Evolutionary conservation across 2,797 vertebrate genomes (phyloP).

Genomic region (Fundulus diaphanus): DNA sequence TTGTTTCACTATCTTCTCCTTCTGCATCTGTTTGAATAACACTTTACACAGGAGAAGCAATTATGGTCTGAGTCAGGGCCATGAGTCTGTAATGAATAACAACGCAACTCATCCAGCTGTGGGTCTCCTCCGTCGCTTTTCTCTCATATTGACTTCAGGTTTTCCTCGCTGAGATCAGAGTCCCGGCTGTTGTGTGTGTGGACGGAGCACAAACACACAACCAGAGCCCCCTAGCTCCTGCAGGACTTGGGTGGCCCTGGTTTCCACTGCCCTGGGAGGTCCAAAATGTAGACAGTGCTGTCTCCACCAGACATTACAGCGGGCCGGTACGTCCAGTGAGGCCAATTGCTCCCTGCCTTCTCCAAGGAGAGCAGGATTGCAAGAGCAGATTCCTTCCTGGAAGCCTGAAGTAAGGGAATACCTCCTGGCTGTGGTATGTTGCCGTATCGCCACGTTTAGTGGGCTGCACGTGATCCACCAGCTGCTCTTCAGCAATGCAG

Average conservation of each 20-base stretch:
- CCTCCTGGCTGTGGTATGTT: conserved; percentile 50
- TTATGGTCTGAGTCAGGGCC: conserved; percentile 62
- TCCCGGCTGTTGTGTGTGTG: conserved; percentile 43
- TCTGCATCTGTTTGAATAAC: conserved; percentile 49
- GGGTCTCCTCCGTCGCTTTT: conserved; percentile 51
- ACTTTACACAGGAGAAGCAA: conserved; percentile 39
- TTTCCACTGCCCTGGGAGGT: conserved; percentile 74
- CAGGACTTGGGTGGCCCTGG: conserved; percentile 74
- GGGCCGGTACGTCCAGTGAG: conserved; percentile 66
- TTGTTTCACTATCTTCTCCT: conserved; percentile 59
- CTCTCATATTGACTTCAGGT: conserved; percentile 71
- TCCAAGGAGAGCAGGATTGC: conserved; percentile 53
- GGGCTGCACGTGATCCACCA: conserved; percentile 46
- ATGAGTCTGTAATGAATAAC: conserved; percentile 61
- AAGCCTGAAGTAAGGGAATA: conserved; percentile 60
- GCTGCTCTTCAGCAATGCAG: conserved; percentile 47
- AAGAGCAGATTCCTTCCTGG: conserved; percentile 63
- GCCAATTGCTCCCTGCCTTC: conserved; percentile 71
- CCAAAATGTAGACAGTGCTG: conserved; percentile 60
- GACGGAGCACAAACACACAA: conserved; percentile 45
- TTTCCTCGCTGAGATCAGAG: conserved; percentile 63
- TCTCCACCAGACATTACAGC: conserved; percentile 74
- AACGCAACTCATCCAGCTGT: conserved; percentile 57
- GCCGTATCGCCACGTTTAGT: conserved; percentile 63
- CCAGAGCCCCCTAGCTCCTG: conserved; percentile 23